Conservation (phyloP, 2,888 invertebrate genomes). For the Ennomos erosarius region DNA sequence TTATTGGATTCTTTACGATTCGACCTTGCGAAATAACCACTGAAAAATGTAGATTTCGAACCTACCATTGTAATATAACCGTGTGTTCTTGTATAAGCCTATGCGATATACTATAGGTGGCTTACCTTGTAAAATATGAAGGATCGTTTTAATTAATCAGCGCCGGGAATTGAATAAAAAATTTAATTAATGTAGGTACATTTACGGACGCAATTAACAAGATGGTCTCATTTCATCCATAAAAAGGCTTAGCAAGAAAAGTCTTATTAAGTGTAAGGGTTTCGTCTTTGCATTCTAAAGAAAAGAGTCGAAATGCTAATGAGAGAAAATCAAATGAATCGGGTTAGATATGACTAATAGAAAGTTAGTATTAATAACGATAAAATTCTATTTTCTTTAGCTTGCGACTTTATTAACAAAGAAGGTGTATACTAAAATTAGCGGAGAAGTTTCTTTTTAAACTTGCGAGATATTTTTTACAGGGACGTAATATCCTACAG, state of each 20-base stretch:
- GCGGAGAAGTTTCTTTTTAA: conserved; percentile 25
- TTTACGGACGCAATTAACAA: conserved; percentile 26
- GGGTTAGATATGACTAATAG: conserved; percentile 17
- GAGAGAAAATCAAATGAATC: conserved; percentile 9
- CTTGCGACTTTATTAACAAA: neutral
- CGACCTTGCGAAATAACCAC: too few relatives aligned
- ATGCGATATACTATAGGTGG: too few relatives aligned
- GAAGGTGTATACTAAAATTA: conserved; percentile 4
- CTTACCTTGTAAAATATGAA: neutral
- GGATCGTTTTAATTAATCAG: neutral
- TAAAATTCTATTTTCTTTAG: conserved; percentile 1
- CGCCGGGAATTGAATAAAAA: conserved; percentile 11
- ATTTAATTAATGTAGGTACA: conserved; percentile 27
- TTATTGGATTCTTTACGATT: neutral
- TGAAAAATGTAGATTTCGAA: too few relatives aligned
- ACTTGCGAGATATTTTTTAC: conserved; percentile 25
- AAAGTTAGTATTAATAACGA: conserved; percentile 18
- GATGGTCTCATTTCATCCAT: conserved; percentile 26
- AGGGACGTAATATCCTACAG: conserved; percentile 25
- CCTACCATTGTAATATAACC: too few relatives aligned
- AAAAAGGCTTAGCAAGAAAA: conserved; percentile 24
- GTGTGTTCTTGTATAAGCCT: too few relatives aligned
- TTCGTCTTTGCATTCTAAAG: conserved; percentile 28
- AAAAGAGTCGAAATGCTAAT: conserved; percentile 34
- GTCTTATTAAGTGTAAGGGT: conserved; percentile 30